Percentiles rank a stretch among this genome's conserved stretches.
Evolutionary conservation across 2,888 invertebrate genomes (phyloP).

Genomic region (Lapara coniferarum): DNA sequence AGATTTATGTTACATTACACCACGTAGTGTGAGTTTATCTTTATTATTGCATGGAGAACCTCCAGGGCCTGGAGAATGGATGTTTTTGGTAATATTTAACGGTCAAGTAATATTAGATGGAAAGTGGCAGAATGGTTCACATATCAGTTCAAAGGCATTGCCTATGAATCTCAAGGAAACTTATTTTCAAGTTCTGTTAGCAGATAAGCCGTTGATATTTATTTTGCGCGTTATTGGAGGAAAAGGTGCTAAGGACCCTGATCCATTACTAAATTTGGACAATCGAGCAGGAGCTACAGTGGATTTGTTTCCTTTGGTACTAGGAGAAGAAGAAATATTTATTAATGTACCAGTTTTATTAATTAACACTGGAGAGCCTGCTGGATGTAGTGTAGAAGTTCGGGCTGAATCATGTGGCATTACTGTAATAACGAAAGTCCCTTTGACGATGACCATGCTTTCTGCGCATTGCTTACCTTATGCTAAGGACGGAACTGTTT

Average conservation of each 20-base stretch:
- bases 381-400: slow-evolving; percentile 54
- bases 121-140: slow-evolving; percentile 54
- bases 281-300: slow-evolving; percentile 69
- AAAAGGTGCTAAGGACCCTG: slow-evolving; percentile 61
- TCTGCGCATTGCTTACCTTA: slow-evolving; percentile 70
- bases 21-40: slow-evolving; percentile 48
- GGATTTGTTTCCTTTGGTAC: slow-evolving; percentile 67
- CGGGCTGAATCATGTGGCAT: slow-evolving; percentile 45
- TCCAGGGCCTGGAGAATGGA: slow-evolving; percentile 53
- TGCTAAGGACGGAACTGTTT: slow-evolving; percentile 66
- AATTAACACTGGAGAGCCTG: slow-evolving; percentile 51
- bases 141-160: slow-evolving; percentile 43
- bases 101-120: slow-evolving; percentile 53
- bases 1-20: slow-evolving; percentile 40
- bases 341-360: slow-evolving; percentile 50
- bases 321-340: slow-evolving; percentile 63
- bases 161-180: slow-evolving; percentile 59
- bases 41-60: slow-evolving; percentile 52
- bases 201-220: slow-evolving; percentile 64
- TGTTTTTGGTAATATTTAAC: slow-evolving; percentile 57
- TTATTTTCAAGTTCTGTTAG: slow-evolving; percentile 46
- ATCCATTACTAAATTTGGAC: slow-evolving; percentile 61
- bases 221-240: slow-evolving; percentile 54
- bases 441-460: slow-evolving; percentile 65
- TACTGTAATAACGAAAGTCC: slow-evolving; percentile 44